phyloP scores from a whole-genome alignment of 2,113 vertebrate genomes.

The Sporophila hypoxantha region DNA sequence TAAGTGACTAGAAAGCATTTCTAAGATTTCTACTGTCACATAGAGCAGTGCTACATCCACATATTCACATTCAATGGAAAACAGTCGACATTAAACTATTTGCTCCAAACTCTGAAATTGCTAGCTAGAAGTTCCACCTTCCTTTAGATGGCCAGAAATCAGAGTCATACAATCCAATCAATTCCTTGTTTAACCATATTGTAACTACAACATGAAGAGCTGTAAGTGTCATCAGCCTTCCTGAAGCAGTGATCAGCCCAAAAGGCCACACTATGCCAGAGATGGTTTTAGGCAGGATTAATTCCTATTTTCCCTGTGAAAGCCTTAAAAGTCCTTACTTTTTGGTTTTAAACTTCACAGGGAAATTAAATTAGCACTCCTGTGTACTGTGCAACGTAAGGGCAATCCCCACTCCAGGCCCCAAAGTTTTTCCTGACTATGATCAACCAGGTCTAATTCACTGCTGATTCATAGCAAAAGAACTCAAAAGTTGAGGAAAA shows the following conservation, averaged over 20 bases:
- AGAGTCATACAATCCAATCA: rapidly evolving
- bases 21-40: neutral
- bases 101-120: neutral
- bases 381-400: rapidly evolving
- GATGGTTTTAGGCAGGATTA: neutral
- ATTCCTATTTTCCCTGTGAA: neutral
- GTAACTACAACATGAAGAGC: neutral
- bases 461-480: neutral
- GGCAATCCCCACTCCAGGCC: neutral
- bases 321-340: neutral
- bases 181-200: neutral
- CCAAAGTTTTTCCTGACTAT: neutral
- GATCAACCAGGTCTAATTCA: neutral
- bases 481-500: neutral
- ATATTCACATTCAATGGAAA: neutral
- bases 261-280: neutral
- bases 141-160: neutral
- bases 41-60: neutral
- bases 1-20: neutral
- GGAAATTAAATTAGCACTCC: neutral
- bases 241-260: neutral
- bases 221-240: neutral
- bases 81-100: rapidly evolving
- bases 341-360: neutral
- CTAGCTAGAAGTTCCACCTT: neutral